Conservation (phyloP, 2,888 invertebrate genomes). For the Leptinotarsa peninsularis region DNA sequence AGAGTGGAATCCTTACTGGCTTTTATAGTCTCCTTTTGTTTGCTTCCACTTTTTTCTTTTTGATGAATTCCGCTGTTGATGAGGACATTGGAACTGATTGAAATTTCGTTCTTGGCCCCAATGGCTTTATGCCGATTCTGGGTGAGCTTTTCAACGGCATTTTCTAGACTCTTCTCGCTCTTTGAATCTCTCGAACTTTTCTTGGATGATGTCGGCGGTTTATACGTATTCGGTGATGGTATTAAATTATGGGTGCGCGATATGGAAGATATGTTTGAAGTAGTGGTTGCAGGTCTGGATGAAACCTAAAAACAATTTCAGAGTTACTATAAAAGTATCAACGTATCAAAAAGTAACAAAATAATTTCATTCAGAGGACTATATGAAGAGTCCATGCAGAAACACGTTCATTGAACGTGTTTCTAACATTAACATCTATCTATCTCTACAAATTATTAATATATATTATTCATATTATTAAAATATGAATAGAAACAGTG, state of each 20-base stretch:
- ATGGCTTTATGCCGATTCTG: conserved; percentile 60
- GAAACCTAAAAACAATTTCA: conserved; percentile 34
- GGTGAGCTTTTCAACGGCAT: conserved; percentile 62
- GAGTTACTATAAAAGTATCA: too few relatives aligned
- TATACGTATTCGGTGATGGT: conserved; percentile 34
- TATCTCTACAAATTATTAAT: too few relatives aligned
- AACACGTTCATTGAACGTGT: too few relatives aligned
- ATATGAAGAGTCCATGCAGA: too few relatives aligned
- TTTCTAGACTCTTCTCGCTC: conserved; percentile 62
- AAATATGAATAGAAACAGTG: too few relatives aligned
- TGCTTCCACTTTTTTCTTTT: conserved; percentile 9
- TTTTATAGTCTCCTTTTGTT: conserved; percentile 11
- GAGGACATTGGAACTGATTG: not conserved
- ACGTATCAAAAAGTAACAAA: too few relatives aligned
- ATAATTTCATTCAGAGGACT: too few relatives aligned
- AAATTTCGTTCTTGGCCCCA: conserved; percentile 27
- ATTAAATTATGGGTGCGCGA: conserved; percentile 33
- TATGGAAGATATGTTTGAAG: conserved; percentile 36
- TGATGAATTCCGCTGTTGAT: conserved; percentile 8
- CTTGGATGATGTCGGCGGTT: conserved; percentile 36
- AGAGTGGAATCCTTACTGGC: not conserved
- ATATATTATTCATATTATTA: too few relatives aligned
- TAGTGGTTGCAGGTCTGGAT: conserved; percentile 36
- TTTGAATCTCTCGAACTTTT: conserved; percentile 53
- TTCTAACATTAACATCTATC: too few relatives aligned